These are phyloP conservation scores for Psilopsiagon aurifrons DNA, from an alignment of 2,113 vertebrate genomes.

Conservation along the genomic window DNA sequence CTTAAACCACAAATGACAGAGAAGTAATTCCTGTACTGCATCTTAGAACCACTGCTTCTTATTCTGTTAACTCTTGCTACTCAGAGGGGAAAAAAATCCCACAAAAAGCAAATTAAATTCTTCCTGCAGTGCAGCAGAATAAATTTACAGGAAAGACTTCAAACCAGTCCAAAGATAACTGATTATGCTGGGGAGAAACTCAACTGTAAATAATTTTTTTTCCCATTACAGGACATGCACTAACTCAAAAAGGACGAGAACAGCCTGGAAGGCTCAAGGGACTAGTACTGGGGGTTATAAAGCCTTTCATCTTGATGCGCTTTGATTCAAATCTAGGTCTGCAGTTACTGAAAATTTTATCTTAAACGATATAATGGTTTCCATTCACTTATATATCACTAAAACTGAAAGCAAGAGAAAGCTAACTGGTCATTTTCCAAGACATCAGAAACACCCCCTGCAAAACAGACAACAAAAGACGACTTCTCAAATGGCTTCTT, in stretches of 20 bases:
- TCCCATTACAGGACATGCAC: neutral
- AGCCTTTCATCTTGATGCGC: slow-evolving; percentile 47
- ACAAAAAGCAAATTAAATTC: neutral
- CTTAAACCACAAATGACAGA: slow-evolving; percentile 75
- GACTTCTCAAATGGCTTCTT: neutral
- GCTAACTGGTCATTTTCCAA: neutral
- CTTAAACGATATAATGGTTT: slow-evolving; percentile 3
- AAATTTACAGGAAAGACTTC: neutral
- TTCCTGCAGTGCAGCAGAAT: neutral
- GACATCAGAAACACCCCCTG: neutral
- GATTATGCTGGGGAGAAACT: neutral
- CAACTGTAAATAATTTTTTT: slow-evolving; percentile 30
- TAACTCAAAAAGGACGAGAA: slow-evolving; percentile 27
- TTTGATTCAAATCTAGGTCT: slow-evolving; percentile 60
- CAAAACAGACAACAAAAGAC: neutral
- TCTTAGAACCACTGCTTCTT: slow-evolving; percentile 54
- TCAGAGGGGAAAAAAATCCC: fast-evolving
- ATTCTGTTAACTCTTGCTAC: slow-evolving; percentile 71
- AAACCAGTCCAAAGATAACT: neutral
- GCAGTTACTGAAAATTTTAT: neutral
- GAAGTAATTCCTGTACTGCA: slow-evolving; percentile 63
- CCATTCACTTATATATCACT: neutral
- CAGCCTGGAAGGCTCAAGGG: slow-evolving; percentile 31
- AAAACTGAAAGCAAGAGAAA: neutral
- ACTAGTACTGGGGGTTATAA: neutral